Evolutionary conservation across 2,113 vertebrate genomes (phyloP).

Genomic region (Lamprologus lemairii): DNA sequence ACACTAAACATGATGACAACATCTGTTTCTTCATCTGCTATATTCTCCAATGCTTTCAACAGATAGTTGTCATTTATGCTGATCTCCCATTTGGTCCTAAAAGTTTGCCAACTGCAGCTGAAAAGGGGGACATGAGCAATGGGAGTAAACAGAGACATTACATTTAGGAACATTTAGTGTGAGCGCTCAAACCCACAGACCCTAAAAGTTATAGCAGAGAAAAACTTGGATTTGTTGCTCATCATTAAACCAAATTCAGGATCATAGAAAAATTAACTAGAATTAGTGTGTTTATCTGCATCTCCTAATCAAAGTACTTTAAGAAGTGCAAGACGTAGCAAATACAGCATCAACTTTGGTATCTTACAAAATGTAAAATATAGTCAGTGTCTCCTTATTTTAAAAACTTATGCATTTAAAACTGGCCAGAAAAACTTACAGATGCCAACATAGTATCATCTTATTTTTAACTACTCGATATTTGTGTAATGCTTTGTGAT

Average conservation of each 20-base stretch:
- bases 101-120: neutral
- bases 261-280: neutral
- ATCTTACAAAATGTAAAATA: neutral
- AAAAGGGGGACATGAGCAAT: neutral
- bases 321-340: neutral
- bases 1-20: neutral
- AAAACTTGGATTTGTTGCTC: neutral
- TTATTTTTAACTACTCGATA: neutral
- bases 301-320: neutral
- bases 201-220: neutral
- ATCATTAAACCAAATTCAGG: neutral
- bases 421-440: neutral
- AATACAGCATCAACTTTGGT: neutral
- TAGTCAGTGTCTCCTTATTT: neutral
- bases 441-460: neutral
- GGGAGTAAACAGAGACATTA: neutral
- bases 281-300: neutral
- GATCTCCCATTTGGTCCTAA: neutral
- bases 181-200: neutral
- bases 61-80: neutral
- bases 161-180: neutral
- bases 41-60: neutral
- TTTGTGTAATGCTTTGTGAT: neutral
- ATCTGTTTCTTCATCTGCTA: neutral
- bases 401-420: neutral